Evolutionary conservation across 2,113 vertebrate genomes (phyloP), one percentile per base, ranked within the genome.

Genomic region (Bostrychus sinensis): DNA sequence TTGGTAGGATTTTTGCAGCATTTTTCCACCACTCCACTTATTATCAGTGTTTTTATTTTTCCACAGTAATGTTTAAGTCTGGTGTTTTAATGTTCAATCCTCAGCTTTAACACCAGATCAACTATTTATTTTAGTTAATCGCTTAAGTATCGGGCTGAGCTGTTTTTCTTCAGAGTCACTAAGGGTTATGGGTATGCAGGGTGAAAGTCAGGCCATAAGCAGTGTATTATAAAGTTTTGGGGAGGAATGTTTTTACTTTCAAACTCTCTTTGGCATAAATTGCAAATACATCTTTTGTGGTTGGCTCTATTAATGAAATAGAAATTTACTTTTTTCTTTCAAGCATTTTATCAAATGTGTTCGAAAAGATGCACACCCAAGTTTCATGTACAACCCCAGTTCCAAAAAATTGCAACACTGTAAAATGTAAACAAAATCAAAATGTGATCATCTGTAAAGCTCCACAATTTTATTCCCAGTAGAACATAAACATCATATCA

Each of bases 111-210:
- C 65, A 66, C 37, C 62, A 85, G 85, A 88, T 82, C 67, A 78
- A 76, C 85, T 84, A 85, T 89, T 91, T 89, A 86, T 91, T 84
- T 85, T 82, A 59, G 66, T 84, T 89, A 90, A 89, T 88, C 82
- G 72, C 75, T 57, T 51, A 61, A 75, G 16, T 77, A 82, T 85
- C 62, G 46, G 3, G 12, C 75, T 66, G 78, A 87, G 83, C 79
- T 79, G 74, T 75, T 39, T 80, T 82, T 77, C 71, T 77, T 83
- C 59, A 61, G 68, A 73, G 77, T 64, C 53, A 39, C 66, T 85
- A 86, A 66, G 84, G 87, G 84, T 91, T 87, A 80, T 62, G 63
- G 67, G 79, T 67, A 57, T 62, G 64, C 61, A 54, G 68, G 87
- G 81, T 90, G 75, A 91, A 90, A 88, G 79, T 80, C 78, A 71